Percentiles rank a stretch among this genome's conserved stretches.
Conservation (phyloP, 1,140 invertebrate species). For the Hypothenemus hampei region DNA sequence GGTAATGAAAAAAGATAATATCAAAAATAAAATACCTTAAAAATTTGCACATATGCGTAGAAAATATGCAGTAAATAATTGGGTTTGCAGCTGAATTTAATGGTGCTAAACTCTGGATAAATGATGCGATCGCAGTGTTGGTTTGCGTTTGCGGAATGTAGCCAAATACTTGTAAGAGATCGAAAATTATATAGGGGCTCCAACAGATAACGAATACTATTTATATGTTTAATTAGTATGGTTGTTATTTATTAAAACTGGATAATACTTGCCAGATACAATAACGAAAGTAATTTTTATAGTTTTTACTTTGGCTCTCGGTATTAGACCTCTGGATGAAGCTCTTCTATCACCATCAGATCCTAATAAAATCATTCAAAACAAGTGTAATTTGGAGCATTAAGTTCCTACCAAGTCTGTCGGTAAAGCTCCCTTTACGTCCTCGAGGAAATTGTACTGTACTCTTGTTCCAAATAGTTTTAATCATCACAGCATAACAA, state of each 20-base stretch:
- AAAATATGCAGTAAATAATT: conserved; percentile 92
- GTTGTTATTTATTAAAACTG: background rate
- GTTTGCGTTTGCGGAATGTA: conserved; percentile 74
- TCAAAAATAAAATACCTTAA: conserved; percentile 62
- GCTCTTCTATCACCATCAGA: conserved; percentile 57
- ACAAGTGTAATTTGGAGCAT: background rate
- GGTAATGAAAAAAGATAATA: background rate
- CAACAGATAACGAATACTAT: conserved; percentile 91
- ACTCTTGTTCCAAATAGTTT: conserved; percentile 85
- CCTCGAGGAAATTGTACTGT: conserved; percentile 47
- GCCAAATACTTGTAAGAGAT: conserved; percentile 86
- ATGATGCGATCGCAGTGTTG: conserved; percentile 78
- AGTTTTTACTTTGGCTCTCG: conserved; percentile 90
- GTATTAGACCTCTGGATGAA: conserved; percentile 82
- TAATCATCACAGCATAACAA: conserved; percentile 88
- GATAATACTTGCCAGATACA: conserved; percentile 72
- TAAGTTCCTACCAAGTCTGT: conserved; percentile 22
- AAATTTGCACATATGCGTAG: conserved; percentile 79
- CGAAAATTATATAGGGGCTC: conserved; percentile 93
- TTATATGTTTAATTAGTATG: background rate
- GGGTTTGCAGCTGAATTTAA: conserved; percentile 94
- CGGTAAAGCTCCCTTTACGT: conserved; percentile 17
- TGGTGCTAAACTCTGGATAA: conserved; percentile 89
- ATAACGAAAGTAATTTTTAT: conserved; percentile 76
- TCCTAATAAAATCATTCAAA: conserved; percentile 15